These are phyloP conservation scores for Chlorospingus flavigularis DNA, from an alignment of 2,797 vertebrate species.

Conservation along the genomic window DNA sequence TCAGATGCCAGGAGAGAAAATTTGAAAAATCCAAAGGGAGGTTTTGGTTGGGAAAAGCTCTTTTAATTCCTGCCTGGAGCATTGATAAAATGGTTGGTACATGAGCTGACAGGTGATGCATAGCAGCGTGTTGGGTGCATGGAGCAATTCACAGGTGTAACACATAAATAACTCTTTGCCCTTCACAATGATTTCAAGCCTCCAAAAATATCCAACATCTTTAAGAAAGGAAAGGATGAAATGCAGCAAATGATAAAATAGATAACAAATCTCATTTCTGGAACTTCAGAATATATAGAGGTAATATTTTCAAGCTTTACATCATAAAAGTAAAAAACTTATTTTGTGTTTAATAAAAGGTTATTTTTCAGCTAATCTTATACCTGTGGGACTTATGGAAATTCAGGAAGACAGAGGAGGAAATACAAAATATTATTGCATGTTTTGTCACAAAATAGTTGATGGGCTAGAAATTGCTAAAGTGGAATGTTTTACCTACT, in stretches of 20 bases:
- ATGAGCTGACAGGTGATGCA: not conserved
- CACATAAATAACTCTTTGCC: not conserved
- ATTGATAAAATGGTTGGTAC: rapidly evolving
- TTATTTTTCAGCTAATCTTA: rapidly evolving
- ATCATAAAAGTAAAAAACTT: not conserved
- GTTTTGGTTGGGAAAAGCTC: not conserved
- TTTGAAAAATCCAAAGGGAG: not conserved
- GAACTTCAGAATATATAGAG: not conserved
- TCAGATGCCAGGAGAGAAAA: not conserved
- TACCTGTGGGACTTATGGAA: not conserved
- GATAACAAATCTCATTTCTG: not conserved
- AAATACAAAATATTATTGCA: not conserved
- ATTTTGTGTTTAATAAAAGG: not conserved
- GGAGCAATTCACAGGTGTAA: not conserved
- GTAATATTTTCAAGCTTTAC: not conserved
- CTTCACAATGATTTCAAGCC: not conserved
- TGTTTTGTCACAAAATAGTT: not conserved
- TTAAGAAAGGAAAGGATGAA: not conserved
- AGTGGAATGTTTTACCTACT: not conserved
- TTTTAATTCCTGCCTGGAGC: not conserved
- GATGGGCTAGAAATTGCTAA: not conserved
- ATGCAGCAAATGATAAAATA: not conserved
- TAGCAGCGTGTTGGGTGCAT: rapidly evolving
- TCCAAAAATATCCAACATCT: not conserved
- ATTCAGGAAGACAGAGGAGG: not conserved